Evolutionary conservation across 37 sponge, comb jelly and placozoan species (phyloP), one percentile per base, ranked within the genome.

Genomic region (Halichondria panicea): DNA sequence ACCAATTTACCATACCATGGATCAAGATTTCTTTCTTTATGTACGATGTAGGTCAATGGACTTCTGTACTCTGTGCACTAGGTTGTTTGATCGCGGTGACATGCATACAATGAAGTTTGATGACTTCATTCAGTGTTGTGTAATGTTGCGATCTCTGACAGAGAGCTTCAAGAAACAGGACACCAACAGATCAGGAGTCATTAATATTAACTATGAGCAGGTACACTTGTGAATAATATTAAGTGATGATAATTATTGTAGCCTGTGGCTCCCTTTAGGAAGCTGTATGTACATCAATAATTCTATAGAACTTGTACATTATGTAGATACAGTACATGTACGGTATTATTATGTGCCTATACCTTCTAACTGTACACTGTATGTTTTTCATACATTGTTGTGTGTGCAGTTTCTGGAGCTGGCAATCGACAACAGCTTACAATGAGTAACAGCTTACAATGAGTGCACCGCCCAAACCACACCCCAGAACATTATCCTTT

Each of bases 61-160:
- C 13, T 95, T 95, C 71, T 95, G 90, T 60, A 42, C 5, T 15
- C 63, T 95, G 52, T 95, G 96, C 50, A 91, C 91, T 27, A 53
- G 93, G 36, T 89, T 88, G 33, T 95, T 92, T 76, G 96, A 95
- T 63, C 83, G 96, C 5, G 60, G 46, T 18, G 84, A 92, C 55
- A 80, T 15, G 32, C 70, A 61, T 40, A 81, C 84, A 1, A 95
- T 95, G 96, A 89, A 95, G 37, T 92, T 95, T 78, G 96, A 95
- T 72, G 93, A 92, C 77, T 95, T 95, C 78, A 95, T 95, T 33
- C 96, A 95, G 78, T 95, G 96, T 66, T 95, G 96, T 80, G 96
- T 95, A 8, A 89, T 92, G 92, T 32, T 95, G 4, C 59, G 68
- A 6, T 84, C 86, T 3, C 81, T 95, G 45, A 95, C 96, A 28